Conservation (phyloP, 2,797 vertebrate genomes). For the Sardinella longiceps region DNA sequence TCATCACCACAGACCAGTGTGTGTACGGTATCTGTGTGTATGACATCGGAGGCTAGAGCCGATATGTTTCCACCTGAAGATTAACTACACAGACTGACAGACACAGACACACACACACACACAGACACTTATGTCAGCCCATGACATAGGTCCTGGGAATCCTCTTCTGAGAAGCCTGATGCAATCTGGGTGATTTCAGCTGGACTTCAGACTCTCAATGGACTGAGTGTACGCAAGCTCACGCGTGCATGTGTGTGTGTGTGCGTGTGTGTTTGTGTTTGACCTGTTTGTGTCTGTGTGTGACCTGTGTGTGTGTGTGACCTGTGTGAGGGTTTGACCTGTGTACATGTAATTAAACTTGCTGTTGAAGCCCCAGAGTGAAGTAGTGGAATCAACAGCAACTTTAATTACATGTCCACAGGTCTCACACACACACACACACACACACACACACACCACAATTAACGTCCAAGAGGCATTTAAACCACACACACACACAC, state of each 20-base stretch:
- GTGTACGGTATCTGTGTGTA: neutral
- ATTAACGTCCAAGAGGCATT: too few relatives aligned
- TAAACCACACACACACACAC: too few relatives aligned
- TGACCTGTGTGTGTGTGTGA: constrained; percentile 3
- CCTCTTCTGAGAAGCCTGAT: too few relatives aligned
- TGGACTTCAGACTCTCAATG: neutral
- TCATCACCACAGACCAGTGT: neutral
- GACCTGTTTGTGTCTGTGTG: neutral
- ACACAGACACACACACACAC: neutral
- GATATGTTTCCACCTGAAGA: neutral
- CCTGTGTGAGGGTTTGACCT: neutral
- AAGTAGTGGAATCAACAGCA: too few relatives aligned
- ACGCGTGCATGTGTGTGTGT: too few relatives aligned
- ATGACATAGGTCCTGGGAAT: neutral
- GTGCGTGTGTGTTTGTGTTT: neutral
- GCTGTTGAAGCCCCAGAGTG: too few relatives aligned
- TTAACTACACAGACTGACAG: neutral
- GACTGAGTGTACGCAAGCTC: too few relatives aligned
- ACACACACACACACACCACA: too few relatives aligned
- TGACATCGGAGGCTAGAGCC: neutral
- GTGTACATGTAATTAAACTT: neutral
- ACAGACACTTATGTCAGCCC: constrained; percentile 14
- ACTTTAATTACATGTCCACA: too few relatives aligned
- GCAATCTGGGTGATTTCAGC: neutral
- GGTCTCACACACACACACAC: too few relatives aligned